Evolutionary conservation across 1,140 invertebrate species (phyloP), one percentile per base, ranked within the genome.

Genomic region (Venturia canescens): DNA sequence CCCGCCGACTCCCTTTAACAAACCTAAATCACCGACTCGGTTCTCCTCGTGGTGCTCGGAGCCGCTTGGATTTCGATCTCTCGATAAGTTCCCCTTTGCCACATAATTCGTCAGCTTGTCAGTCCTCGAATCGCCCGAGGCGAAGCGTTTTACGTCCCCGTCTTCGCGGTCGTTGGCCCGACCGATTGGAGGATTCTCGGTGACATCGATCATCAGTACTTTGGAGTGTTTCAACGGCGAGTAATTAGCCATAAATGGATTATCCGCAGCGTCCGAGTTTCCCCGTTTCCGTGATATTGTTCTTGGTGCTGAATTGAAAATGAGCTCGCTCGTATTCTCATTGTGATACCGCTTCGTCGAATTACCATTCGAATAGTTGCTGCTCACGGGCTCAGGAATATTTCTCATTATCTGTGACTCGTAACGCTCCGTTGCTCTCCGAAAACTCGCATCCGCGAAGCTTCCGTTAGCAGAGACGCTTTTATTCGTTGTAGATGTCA

Each of bases 401-500:
- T 44, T 57, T 67, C 34, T 78, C 38, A 26, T 70, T 23, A 27
- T 67, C n/a, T 27, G 18, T 11, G 31, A 27, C 29, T 50, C 23
- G 18, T 71, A 60, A 53, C 44, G 50, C 44, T 53, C 50, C 26
- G 66, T 79, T 53, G 44, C 0, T 1, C 70, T 18, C 7, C 66
- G 29, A 31, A 71, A 69, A 53, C 60, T 26, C 66, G n/a, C 60
- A 77, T 77, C 75, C 3, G 18, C 26, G 57, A 15, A 3, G 67
- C 60, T 21, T 27, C 69, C 31, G 50, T 81, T 21, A 66, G 53
- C 13, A n/a, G 16, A 18, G 29, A 29, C 13, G 16, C 18, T 44
- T 31, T 16, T 34, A 26, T 23, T 79, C 80, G 27, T 79, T 60
- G 5, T 53, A 9, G 23, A 27, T 69, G 11, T 83, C 71, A 67